phyloP scores from a whole-genome alignment of 1,140 invertebrate species.

The Drosophila navojoa region DNA sequence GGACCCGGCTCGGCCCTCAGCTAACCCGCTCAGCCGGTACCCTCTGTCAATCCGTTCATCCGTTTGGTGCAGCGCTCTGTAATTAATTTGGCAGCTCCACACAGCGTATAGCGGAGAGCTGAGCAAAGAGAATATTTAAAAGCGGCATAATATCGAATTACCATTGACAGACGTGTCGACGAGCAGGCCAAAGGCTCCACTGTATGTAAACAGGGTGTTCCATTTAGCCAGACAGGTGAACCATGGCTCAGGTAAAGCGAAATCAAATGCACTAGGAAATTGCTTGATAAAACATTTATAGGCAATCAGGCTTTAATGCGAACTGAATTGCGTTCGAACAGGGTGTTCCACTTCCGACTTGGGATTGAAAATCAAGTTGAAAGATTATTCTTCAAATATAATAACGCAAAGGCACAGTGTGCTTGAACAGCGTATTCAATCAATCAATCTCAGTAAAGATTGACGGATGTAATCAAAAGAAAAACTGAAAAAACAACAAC shows the following conservation, averaged over 20 bases:
- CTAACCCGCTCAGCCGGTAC: background rate
- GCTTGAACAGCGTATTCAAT: background rate
- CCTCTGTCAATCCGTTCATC: constrained; percentile 49
- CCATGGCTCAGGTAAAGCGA: background rate
- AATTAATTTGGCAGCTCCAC: constrained; percentile 77
- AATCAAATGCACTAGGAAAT: background rate
- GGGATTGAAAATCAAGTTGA: background rate
- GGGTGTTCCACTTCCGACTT: background rate
- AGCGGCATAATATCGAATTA: constrained; percentile 73
- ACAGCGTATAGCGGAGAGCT: constrained; percentile 29
- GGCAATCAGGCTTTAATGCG: background rate
- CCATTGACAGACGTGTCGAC: constrained; percentile 61
- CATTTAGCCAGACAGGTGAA: constrained; percentile 4
- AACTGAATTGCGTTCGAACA: background rate
- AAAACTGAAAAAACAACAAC: too few species aligned
- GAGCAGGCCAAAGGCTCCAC: constrained; percentile 5
- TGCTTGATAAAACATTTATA: background rate
- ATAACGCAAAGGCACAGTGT: background rate
- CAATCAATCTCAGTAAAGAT: too few species aligned
- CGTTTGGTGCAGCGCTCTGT: constrained; percentile 74
- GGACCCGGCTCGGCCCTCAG: too few species aligned
- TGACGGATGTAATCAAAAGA: too few species aligned
- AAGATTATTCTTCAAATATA: background rate
- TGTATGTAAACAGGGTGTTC: constrained; percentile 42
- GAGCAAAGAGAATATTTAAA: constrained; percentile 73